Evolutionary conservation across 1,140 invertebrate species (phyloP), one percentile per base, ranked within the genome.

Genomic region (Araneus ventricosus): DNA sequence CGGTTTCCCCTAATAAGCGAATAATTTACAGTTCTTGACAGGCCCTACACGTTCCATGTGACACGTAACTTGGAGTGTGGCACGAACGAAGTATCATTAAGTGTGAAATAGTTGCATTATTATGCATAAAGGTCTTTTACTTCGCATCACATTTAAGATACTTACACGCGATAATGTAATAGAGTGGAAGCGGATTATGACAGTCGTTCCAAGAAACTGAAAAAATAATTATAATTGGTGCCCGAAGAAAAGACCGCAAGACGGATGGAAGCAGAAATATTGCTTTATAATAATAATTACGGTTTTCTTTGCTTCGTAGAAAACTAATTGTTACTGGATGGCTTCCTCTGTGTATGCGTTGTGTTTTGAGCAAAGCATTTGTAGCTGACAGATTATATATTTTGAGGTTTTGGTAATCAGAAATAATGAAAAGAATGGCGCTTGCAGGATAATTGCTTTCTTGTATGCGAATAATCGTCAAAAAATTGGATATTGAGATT

Each of bases 121-220:
- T 84, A 84, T 84, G 82, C 82, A 24, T 20, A 75, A n/a, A 84
- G 82, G 24, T 84, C 82, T 84, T 84, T 52, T 45, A 57, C 82
- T 84, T 41, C 82, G 27, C 45, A 75, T 75, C 70, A 75, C 34
- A 34, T 75, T 75, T 75, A 37, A 37, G 70, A 75, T 22, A 34
- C 70, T 20, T 75, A 75, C 70, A 75, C 70, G 70, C 70, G 70
- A 75, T 75, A 37, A 20, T 37, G 70, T 75, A 37, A 75, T 75
- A 37, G 27, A 75, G 30, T 30, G 27, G 17, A 30, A 34, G 67
- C 70, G 70, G 30, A 34, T 75, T 75, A 75, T 34, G 70, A 75
- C 30, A 34, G 30, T 14, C 27, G 20, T 6, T 27, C 30, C 14
- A 34, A 34, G 10, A 30, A 70, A 70, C 24, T 67, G n/a, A 67